These are phyloP conservation scores for Bellardia pandia DNA, from an alignment of 2,888 invertebrate genomes.

Conservation along the genomic window DNA sequence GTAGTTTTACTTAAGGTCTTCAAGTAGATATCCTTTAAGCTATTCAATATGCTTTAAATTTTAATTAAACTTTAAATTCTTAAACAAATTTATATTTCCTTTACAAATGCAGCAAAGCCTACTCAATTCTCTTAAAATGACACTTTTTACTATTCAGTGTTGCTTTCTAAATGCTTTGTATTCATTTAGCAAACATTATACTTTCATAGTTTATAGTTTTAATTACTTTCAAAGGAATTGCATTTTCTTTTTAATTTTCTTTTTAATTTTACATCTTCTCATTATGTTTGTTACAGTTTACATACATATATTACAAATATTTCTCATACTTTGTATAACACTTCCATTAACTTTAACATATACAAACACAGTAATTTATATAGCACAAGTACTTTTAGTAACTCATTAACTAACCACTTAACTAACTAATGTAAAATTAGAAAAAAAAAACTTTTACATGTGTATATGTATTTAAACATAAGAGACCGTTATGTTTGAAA, in stretches of 20 bases:
- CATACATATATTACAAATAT: background rate
- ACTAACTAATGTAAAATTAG: constrained; percentile 55
- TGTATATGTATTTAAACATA: background rate
- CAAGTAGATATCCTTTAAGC: too few relatives aligned
- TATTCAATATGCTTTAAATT: background rate
- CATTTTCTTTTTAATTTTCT: constrained; percentile 48
- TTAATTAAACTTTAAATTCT: background rate
- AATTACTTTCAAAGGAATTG: constrained; percentile 60
- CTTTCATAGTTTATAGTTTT: constrained; percentile 41
- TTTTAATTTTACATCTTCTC: background rate
- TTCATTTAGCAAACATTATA: background rate
- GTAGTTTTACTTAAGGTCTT: too few relatives aligned
- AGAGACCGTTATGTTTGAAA: background rate
- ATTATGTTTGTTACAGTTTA: background rate
- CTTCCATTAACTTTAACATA: background rate
- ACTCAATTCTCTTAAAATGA: too few relatives aligned
- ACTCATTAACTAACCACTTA: constrained; percentile 72
- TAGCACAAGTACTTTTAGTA: constrained; percentile 53
- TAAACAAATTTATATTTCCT: background rate
- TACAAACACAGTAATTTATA: background rate
- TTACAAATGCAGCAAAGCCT: background rate
- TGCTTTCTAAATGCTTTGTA: background rate
- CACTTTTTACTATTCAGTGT: background rate
- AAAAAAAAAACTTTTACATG: constrained; percentile 7
- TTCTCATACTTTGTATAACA: background rate